Evolutionary conservation across 2,888 invertebrate species (phyloP).

Genomic region (Tetranychus truncatus): DNA sequence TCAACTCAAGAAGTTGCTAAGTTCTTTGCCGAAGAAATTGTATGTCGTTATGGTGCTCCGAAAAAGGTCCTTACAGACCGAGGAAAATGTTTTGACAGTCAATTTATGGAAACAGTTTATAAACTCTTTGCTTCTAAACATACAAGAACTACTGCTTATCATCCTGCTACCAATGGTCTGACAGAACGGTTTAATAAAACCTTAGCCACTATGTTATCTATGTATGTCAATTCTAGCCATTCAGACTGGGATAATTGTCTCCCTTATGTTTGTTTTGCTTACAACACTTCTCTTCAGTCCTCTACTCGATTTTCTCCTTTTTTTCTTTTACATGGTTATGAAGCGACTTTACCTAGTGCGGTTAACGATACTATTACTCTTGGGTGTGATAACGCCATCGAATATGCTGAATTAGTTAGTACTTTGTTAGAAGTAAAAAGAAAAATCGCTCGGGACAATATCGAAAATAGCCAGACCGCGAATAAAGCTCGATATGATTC

Average conservation of each 20-base stretch:
- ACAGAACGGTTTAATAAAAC: too few species aligned
- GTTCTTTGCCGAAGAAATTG: slow-evolving; percentile 23
- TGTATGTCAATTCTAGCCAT: too few species aligned
- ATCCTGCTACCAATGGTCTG: too few species aligned
- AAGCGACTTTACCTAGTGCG: slow-evolving; percentile 17
- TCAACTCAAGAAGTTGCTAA: slow-evolving; percentile 22
- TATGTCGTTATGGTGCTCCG: slow-evolving; percentile 23
- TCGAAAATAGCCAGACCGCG: neutral
- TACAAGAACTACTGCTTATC: too few species aligned
- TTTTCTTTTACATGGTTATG: neutral
- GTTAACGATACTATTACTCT: neutral
- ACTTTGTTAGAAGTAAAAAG: neutral
- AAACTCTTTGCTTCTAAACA: too few species aligned
- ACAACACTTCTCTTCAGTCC: neutral
- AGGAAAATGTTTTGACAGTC: too few species aligned
- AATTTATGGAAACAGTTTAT: too few species aligned
- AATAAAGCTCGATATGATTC: neutral
- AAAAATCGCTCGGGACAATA: neutral
- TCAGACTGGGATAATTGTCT: too few species aligned
- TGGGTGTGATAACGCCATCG: neutral
- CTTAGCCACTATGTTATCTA: too few species aligned
- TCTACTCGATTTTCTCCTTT: slow-evolving; percentile 5
- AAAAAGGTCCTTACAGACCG: too few species aligned
- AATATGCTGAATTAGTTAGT: neutral
- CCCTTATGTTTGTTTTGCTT: slow-evolving; percentile 17